A percentile compares a stretch with the other conserved stretches of the same genome.
Evolutionary conservation across 2,888 invertebrate species (phyloP).

Genomic region (Galerucella nymphaeae): DNA sequence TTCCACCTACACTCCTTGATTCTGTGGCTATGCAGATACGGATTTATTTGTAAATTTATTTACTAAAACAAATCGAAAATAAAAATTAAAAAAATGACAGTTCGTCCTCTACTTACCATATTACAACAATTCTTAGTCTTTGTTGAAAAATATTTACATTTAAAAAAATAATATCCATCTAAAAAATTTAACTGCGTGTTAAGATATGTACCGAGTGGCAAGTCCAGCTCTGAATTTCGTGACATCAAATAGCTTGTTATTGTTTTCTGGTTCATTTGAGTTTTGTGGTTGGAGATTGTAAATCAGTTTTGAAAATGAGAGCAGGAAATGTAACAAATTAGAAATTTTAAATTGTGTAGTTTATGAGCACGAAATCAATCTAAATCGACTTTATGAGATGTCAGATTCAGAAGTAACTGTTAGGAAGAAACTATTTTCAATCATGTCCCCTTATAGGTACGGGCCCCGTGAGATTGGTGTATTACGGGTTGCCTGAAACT

Average conservation of each 20-base stretch:
- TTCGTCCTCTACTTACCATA: too few species aligned
- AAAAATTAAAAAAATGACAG: too few species aligned
- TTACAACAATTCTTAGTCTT: too few species aligned
- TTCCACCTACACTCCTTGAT: slow-evolving; percentile 35
- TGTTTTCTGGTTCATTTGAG: slow-evolving; percentile 27
- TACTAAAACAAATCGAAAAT: too few species aligned
- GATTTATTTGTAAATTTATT: not conserved
- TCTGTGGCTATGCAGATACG: not conserved
- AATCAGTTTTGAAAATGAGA: slow-evolving; percentile 20
- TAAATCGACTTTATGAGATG: not conserved
- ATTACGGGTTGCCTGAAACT: too few species aligned
- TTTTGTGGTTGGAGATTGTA: slow-evolving; percentile 18
- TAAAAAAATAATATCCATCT: too few species aligned
- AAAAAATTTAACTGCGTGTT: too few species aligned
- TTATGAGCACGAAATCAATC: not conserved
- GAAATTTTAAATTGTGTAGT: slow-evolving; percentile 19
- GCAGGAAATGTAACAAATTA: slow-evolving; percentile 24
- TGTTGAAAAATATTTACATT: too few species aligned
- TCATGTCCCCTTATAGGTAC: too few species aligned
- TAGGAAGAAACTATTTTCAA: too few species aligned
- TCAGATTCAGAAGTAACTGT: not conserved
- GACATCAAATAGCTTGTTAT: slow-evolving; percentile 16
- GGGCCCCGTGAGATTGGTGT: too few species aligned
- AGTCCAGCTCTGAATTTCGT: not conserved
- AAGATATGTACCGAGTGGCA: not conserved